Percentiles rank a stretch among this genome's conserved stretches.
Evolutionary conservation across 2,797 vertebrate genomes (phyloP).

Genomic region (Neosalanx taihuensis): DNA sequence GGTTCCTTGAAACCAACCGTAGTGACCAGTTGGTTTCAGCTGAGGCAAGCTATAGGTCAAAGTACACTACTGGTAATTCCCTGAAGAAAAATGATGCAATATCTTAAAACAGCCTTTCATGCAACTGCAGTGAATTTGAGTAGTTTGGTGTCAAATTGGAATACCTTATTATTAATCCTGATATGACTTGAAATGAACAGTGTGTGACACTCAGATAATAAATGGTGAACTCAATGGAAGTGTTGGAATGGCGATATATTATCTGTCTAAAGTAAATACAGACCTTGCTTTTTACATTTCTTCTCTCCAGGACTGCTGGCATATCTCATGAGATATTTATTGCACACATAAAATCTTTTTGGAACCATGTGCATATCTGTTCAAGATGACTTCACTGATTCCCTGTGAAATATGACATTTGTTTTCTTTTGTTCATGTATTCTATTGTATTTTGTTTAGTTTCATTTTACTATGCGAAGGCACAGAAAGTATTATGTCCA

Average conservation of each 20-base stretch:
- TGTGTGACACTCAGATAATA: constrained; percentile 64
- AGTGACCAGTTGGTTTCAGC: constrained; percentile 52
- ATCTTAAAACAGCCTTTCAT: constrained; percentile 44
- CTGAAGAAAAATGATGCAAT: not conserved
- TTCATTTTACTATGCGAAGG: constrained; percentile 61
- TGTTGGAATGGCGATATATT: constrained; percentile 59
- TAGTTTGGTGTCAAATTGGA: constrained; percentile 53
- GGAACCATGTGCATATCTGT: constrained; percentile 26
- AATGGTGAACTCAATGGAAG: constrained; percentile 55
- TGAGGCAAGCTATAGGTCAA: no score
- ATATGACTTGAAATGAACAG: constrained; percentile 66
- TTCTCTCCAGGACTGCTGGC: constrained; percentile 29
- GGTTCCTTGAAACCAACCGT: not conserved
- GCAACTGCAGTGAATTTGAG: constrained; percentile 53
- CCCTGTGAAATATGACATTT: not conserved
- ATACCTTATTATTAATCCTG: constrained; percentile 64
- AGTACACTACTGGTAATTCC: not conserved
- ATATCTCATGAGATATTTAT: constrained; percentile 48
- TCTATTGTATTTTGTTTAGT: constrained; percentile 59
- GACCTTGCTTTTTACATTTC: constrained; percentile 60
- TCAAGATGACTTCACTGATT: constrained; percentile 17
- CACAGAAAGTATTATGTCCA: constrained; percentile 23
- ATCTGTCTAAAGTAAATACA: constrained; percentile 52
- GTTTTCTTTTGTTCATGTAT: constrained; percentile 2
- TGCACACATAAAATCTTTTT: constrained; percentile 42